Evolutionary conservation across 2,888 invertebrate genomes (phyloP).

Genomic region (Erebia aethiops): DNA sequence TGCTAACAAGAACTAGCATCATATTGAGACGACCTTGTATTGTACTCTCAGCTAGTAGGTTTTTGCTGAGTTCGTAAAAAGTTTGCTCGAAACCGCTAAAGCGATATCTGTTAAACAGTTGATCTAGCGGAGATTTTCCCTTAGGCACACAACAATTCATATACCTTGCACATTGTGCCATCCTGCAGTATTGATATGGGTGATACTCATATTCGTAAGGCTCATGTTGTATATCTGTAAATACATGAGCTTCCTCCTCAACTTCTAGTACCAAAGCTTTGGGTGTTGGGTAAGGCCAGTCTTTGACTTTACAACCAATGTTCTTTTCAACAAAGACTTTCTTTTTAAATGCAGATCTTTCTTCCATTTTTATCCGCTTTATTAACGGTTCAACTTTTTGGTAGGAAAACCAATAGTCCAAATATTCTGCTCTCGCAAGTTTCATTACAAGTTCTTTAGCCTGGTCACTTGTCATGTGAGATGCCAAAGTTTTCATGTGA

Average conservation of each 20-base stretch:
- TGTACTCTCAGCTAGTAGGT: constrained; percentile 52
- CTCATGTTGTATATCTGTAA: constrained; percentile 44
- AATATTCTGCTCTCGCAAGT: constrained; percentile 56
- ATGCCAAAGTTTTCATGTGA: constrained; percentile 53
- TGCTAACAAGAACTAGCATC: constrained; percentile 66
- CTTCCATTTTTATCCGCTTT: constrained; percentile 50
- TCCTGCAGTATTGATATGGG: background rate
- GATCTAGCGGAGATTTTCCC: constrained; percentile 51
- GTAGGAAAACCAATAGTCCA: constrained; percentile 54
- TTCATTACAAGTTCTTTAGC: constrained; percentile 53
- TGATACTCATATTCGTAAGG: constrained; percentile 35
- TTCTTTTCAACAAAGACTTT: constrained; percentile 55
- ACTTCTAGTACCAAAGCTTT: constrained; percentile 26
- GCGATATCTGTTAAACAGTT: constrained; percentile 60
- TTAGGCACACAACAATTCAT: background rate
- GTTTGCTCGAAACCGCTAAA: constrained; percentile 57
- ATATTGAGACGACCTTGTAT: constrained; percentile 60
- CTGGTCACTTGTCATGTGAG: constrained; percentile 51
- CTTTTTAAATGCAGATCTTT: constrained; percentile 53
- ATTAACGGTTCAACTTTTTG: constrained; percentile 57
- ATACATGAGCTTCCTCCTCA: constrained; percentile 46
- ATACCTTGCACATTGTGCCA: too few species aligned
- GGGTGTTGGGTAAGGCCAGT: constrained; percentile 53
- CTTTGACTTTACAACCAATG: constrained; percentile 45
- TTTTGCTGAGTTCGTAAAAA: constrained; percentile 54